Evolutionary conservation across 2,797 vertebrate species (phyloP).

Genomic region (Hippocampus kuda): DNA sequence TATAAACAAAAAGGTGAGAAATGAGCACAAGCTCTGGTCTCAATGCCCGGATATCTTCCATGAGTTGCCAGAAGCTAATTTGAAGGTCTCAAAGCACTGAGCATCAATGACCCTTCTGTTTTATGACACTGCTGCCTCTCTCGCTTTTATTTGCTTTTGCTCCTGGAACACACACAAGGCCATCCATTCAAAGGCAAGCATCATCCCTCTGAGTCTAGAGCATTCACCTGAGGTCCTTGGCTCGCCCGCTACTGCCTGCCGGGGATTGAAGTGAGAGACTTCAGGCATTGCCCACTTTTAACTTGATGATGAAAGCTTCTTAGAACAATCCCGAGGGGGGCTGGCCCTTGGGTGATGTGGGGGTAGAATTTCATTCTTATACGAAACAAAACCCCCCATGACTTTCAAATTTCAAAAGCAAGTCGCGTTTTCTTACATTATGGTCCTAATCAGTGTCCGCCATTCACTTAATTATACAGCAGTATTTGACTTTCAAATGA

Average conservation of each 20-base stretch:
- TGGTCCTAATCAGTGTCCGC: no score
- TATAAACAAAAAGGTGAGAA: not conserved
- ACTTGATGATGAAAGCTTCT: conserved; percentile 30
- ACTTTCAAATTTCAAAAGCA: not conserved
- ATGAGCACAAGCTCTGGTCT: conserved; percentile 8
- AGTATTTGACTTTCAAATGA: no score
- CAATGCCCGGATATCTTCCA: conserved; percentile 42
- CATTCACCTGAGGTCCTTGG: conserved; percentile 34
- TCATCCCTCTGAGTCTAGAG: conserved; percentile 24
- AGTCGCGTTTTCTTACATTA: not conserved
- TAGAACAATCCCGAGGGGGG: not conserved
- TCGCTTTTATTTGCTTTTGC: conserved; percentile 14
- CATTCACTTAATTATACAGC: no score
- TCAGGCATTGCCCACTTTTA: conserved; percentile 4
- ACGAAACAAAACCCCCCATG: no score
- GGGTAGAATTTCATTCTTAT: not conserved
- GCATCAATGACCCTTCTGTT: conserved; percentile 48
- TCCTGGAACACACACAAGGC: conserved; percentile 44
- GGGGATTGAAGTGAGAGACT: conserved; percentile 38
- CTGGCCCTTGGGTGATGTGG: not conserved
- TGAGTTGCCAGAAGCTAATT: conserved; percentile 41
- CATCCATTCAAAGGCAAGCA: conserved; percentile 50
- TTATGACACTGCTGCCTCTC: conserved; percentile 21
- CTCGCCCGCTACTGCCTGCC: conserved; percentile 17
- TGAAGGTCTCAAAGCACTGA: conserved; percentile 35